Evolutionary conservation across 2,113 vertebrate species (phyloP).

Genomic region (Gavialis gangeticus): DNA sequence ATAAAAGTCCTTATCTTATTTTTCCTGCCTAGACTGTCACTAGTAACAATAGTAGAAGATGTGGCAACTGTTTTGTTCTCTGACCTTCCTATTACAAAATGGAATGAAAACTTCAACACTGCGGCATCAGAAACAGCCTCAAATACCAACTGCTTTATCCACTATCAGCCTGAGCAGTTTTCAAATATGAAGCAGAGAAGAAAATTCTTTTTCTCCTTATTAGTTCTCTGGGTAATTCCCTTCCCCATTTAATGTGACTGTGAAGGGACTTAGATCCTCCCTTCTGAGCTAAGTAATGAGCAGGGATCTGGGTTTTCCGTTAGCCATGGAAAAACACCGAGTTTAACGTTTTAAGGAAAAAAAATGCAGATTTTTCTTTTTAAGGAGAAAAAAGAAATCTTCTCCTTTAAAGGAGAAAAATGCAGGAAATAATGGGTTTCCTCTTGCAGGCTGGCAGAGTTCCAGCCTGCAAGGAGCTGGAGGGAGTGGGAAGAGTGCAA

Average conservation of each 20-base stretch:
- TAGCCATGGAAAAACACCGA: too few species aligned
- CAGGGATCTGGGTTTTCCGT: too few species aligned
- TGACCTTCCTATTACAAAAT: not conserved
- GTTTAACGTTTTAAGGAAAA: too few species aligned
- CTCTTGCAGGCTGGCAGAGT: too few species aligned
- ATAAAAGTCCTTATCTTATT: too few species aligned
- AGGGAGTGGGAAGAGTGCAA: too few species aligned
- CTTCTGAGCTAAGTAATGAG: too few species aligned
- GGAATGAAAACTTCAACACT: not conserved
- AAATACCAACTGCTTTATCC: not conserved
- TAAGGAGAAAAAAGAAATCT: too few species aligned
- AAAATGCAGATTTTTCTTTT: too few species aligned
- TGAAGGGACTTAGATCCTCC: not conserved
- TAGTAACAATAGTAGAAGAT: not conserved
- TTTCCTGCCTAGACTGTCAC: not conserved
- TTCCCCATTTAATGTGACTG: not conserved
- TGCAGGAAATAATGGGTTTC: too few species aligned
- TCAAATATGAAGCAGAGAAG: not conserved
- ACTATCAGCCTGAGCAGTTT: not conserved
- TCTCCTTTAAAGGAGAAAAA: too few species aligned
- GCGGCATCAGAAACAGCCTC: not conserved
- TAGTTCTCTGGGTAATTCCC: not conserved
- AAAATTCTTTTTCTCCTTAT: not conserved
- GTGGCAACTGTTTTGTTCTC: not conserved
- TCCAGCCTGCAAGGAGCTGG: too few species aligned